Percentiles rank a stretch among this genome's conserved stretches.
phyloP scores from a whole-genome alignment of 2,797 vertebrate species.

The Karalla daura region DNA sequence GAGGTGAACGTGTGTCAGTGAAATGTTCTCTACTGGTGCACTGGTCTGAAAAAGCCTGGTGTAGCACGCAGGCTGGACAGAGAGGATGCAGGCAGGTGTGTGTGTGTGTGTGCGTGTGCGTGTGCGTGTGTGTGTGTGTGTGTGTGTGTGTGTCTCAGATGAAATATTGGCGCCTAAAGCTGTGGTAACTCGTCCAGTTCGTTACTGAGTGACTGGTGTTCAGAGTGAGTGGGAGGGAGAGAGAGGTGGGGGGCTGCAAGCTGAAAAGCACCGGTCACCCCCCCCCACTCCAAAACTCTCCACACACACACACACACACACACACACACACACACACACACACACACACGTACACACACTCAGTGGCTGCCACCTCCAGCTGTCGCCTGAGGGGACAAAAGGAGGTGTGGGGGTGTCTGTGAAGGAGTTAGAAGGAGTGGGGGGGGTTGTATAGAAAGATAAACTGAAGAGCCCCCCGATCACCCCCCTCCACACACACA shows the following conservation, averaged over 20 bases:
- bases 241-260: slow-evolving; percentile 18
- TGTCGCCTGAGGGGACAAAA: slow-evolving; percentile 85
- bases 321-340: slow-evolving; percentile 10
- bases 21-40: too few relatives aligned
- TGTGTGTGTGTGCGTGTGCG: slow-evolving; percentile 7
- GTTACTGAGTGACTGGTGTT: slow-evolving; percentile 24
- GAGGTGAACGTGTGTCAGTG: too few relatives aligned
- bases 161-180: slow-evolving; percentile 50
- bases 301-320: neutral
- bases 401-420: slow-evolving; percentile 71
- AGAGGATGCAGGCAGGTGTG: too few relatives aligned
- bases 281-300: neutral
- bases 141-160: slow-evolving; percentile 6
- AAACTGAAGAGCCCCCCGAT: slow-evolving; percentile 78
- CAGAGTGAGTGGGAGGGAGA: slow-evolving; percentile 35
- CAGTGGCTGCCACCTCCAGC: slow-evolving; percentile 84
- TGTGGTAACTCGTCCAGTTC: slow-evolving; percentile 9
- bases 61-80: too few relatives aligned
- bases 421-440: slow-evolving; percentile 54
- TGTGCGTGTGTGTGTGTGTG: neutral
- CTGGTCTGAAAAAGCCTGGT: too few relatives aligned
- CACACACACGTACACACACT: neutral
- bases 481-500: neutral
- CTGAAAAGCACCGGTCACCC: slow-evolving; percentile 38
- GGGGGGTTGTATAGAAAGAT: slow-evolving; percentile 77